Evolutionary conservation across 2,888 invertebrate species (phyloP), one percentile per base, ranked within the genome.

Genomic region (Rhagonycha fulva): DNA sequence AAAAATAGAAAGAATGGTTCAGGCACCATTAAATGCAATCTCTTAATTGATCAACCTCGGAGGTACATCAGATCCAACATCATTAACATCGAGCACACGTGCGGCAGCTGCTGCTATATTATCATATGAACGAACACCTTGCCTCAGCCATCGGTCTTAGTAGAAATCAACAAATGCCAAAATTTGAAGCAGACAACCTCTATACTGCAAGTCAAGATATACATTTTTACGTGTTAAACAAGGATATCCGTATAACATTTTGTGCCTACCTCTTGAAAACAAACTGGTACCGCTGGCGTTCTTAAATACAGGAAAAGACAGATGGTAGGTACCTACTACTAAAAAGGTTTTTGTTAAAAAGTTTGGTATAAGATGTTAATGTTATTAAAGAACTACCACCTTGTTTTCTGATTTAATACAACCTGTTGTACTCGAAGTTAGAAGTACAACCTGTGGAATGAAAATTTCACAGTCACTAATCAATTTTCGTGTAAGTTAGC

Each of bases 61-160:
- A 75, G 77, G 79, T 69, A 76, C 78, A 26, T 66, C 12, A 66
- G 63, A 66, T 24, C 72, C 63, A 78, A 73, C 69, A 75, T 80
- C 79, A 79, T 80, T 80, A 79, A 79, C 75, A 78, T 78, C 75
- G 73, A 73, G 76, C 74, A 80, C 80, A 80, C 80, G 80, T 80
- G 80, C 80, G 80, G 79, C 80, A 80, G 80, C 79, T 80, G 80
- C 79, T 79, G 76, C 78, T 80, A 76, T 77, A 75, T 77, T 74
- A 74, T 77, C 72, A 74, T 72, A 71, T 78, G 78, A 69, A 71
- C 76, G 78, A 69, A 80, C 80, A 80, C 80, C 80, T 80, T 80
- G 77, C 74, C 67, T 66, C 26, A 23, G 19, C 71, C 80, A 80
- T 78, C 80, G 77, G 80, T 75, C 80, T 66, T 66, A 24, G 23